These are phyloP conservation scores for Heterodera schachtii DNA, from an alignment of 1,140 invertebrate genomes.

Conservation along the genomic window DNA sequence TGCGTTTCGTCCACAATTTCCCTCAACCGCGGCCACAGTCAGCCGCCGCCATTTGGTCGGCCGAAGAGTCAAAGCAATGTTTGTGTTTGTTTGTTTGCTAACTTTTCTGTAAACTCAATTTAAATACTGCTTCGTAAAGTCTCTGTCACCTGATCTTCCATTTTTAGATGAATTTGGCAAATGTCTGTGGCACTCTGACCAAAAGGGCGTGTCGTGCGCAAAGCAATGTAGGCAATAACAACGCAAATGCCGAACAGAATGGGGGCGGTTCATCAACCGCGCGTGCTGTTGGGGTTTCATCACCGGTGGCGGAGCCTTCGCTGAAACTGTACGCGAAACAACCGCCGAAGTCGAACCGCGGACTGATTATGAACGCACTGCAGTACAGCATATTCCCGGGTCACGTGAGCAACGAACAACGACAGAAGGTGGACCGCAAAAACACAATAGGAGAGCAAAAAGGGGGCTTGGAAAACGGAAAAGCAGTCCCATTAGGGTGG, in stretches of 20 bases:
- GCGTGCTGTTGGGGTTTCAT: constrained; percentile 33
- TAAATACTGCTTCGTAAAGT: not conserved
- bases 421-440: constrained; percentile 78
- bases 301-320: constrained; percentile 66
- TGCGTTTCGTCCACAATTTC: constrained; percentile 54
- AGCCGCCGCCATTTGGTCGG: constrained; percentile 60
- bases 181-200: constrained; percentile 27
- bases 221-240: constrained; percentile 52
- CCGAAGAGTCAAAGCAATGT: constrained; percentile 65
- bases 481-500: too few relatives aligned
- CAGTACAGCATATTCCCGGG: constrained; percentile 97
- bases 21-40: constrained; percentile 56
- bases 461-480: too few relatives aligned
- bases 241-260: constrained; percentile 28
- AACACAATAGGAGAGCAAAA: too few relatives aligned
- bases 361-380: constrained; percentile 94
- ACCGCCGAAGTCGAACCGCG: constrained; percentile 89
- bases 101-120: not conserved
- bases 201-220: constrained; percentile 42
- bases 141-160: too few relatives aligned
- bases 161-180: constrained; percentile 49
- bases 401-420: constrained; percentile 88
- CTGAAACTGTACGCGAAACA: constrained; percentile 95
- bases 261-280: not conserved
- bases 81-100: constrained; percentile 7